Percentiles rank a stretch among this genome's conserved stretches.
phyloP scores from a whole-genome alignment of 2,797 vertebrate species.

The Sebastes aleutianus region DNA sequence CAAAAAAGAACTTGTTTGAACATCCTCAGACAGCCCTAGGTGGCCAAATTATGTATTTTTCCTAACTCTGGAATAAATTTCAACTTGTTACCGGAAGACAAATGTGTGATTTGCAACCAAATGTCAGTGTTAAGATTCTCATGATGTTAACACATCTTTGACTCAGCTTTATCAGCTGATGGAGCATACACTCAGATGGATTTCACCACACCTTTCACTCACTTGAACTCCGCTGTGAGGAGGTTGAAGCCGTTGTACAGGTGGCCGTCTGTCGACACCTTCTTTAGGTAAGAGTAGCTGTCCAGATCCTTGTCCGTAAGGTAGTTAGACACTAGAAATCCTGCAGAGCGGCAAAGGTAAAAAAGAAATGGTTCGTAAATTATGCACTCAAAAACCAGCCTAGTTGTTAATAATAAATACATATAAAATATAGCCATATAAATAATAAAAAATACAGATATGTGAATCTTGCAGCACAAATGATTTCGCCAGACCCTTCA shows the following conservation, averaged over 20 bases:
- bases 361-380: not conserved
- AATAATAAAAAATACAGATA: not conserved
- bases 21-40: not conserved
- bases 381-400: not conserved
- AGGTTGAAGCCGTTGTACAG: conserved; percentile 98
- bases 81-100: not conserved
- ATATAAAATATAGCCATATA: not conserved
- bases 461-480: not conserved
- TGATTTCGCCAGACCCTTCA: not conserved
- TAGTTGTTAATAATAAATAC: not conserved
- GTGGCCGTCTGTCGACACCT: conserved; percentile 90
- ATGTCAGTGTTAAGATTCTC: not conserved
- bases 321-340: conserved; percentile 92
- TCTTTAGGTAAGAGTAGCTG: conserved; percentile 94
- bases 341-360: conserved; percentile 64
- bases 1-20: not conserved
- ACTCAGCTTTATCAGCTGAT: not conserved
- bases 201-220: conserved; percentile 60
- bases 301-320: conserved; percentile 87
- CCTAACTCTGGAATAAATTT: conserved; percentile 1
- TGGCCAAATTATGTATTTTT: not conserved
- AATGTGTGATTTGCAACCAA: not conserved
- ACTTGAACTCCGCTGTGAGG: conserved; percentile 95
- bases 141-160: not conserved
- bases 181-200: not conserved